These are phyloP conservation scores for Nothoprocta pentlandii DNA, from an alignment of 2,113 vertebrate genomes.

Conservation along the genomic window DNA sequence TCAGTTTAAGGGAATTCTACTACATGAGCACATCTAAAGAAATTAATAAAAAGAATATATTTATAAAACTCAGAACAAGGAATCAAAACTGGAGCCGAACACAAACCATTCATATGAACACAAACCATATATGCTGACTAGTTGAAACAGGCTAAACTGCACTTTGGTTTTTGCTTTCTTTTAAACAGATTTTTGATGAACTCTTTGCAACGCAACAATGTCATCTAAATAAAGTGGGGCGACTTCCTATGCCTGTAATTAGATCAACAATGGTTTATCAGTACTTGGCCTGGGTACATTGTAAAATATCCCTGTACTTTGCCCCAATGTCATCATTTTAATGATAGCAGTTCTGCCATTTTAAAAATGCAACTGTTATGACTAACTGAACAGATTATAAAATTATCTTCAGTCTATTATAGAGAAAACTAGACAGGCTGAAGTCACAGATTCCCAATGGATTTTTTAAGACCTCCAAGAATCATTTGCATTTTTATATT, in stretches of 20 bases:
- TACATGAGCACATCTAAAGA: background rate
- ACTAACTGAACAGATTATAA: background rate
- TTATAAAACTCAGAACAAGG: slow-evolving; percentile 16
- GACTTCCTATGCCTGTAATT: background rate
- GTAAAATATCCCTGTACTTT: background rate
- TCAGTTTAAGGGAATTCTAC: background rate
- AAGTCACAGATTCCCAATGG: background rate
- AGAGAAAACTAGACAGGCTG: background rate
- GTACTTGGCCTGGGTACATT: background rate
- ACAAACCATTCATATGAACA: background rate
- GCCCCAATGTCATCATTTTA: background rate
- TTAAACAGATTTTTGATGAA: background rate
- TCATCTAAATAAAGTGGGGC: background rate
- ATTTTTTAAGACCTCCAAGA: background rate
- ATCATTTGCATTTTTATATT: background rate
- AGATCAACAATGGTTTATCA: background rate
- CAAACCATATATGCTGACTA: background rate
- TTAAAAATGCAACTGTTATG: background rate
- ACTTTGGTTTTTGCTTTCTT: background rate
- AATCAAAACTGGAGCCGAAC: background rate
- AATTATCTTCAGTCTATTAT: slow-evolving; percentile 13
- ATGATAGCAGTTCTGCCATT: background rate
- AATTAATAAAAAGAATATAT: background rate
- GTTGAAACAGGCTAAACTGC: background rate
- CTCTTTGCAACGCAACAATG: background rate